Percentiles rank a stretch among this genome's conserved stretches.
phyloP scores from a whole-genome alignment of 1,140 invertebrate species.

The Vollenhovia emeryi region DNA sequence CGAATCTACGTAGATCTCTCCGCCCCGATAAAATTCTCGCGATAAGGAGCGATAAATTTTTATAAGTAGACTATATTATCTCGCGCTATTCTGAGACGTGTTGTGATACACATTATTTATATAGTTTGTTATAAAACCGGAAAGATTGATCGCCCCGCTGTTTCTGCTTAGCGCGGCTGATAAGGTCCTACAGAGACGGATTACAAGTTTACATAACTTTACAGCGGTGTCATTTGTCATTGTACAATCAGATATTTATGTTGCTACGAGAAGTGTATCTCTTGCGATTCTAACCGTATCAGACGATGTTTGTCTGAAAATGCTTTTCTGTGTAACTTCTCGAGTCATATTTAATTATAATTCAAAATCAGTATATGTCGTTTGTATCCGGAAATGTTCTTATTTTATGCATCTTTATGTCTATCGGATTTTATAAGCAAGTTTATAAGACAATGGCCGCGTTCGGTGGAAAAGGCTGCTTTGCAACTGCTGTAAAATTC shows the following conservation, averaged over 20 bases:
- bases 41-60: not conserved
- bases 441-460: not conserved
- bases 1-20: not conserved
- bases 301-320: not conserved
- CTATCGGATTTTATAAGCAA: not conserved
- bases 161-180: not conserved
- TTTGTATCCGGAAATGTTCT: not conserved
- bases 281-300: not conserved
- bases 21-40: not conserved
- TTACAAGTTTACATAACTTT: not conserved
- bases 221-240: not conserved
- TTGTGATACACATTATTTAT: not conserved
- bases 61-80: conserved; percentile 18
- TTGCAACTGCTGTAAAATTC: no score
- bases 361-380: not conserved
- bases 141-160: not conserved
- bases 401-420: not conserved
- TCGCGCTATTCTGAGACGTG: not conserved
- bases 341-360: not conserved
- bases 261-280: not conserved
- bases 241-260: conserved; percentile 11
- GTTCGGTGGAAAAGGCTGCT: no score
- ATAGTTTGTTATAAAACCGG: not conserved
- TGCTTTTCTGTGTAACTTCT: not conserved
- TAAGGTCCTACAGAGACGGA: not conserved